Evolutionary conservation across 2,797 vertebrate genomes (phyloP).

Genomic region (Takifugu rubripes): DNA sequence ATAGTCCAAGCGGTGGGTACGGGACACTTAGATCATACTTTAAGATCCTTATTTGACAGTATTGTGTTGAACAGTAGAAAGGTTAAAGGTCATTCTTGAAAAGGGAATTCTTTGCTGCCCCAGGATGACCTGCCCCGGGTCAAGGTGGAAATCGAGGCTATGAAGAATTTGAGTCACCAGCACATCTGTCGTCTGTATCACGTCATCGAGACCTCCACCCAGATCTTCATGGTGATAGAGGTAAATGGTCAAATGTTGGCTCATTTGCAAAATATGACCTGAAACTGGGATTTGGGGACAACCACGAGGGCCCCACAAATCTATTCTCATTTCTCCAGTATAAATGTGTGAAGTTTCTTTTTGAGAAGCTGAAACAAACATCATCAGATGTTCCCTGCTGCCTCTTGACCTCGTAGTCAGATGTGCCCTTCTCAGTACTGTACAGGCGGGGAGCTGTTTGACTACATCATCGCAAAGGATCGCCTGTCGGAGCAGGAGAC

Average conservation of each 20-base stretch:
- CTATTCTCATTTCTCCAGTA: neutral
- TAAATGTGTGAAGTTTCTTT: neutral
- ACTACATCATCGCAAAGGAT: conserved; percentile 92
- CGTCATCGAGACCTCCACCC: conserved; percentile 87
- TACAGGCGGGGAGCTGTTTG: conserved; percentile 92
- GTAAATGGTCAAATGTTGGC: conserved; percentile 57
- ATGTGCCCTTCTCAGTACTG: conserved; percentile 80
- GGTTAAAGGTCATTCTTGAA: neutral
- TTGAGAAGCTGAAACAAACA: no score
- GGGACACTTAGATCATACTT: no score
- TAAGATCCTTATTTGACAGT: no score
- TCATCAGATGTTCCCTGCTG: no score
- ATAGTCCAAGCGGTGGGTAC: no score
- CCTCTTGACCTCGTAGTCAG: no score
- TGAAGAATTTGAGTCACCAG: conserved; percentile 93
- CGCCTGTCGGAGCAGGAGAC: conserved; percentile 90
- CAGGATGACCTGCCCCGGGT: conserved; percentile 91
- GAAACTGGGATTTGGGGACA: neutral
- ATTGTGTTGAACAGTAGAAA: no score
- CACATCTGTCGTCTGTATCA: conserved; percentile 92
- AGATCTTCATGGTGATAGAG: conserved; percentile 95
- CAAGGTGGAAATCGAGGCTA: conserved; percentile 91
- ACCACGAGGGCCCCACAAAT: neutral
- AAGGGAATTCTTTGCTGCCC: neutral
- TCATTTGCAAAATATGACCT: neutral